These are phyloP conservation scores for Leptinotarsa tumamoca DNA, from an alignment of 2,888 invertebrate species.

Conservation along the genomic window DNA sequence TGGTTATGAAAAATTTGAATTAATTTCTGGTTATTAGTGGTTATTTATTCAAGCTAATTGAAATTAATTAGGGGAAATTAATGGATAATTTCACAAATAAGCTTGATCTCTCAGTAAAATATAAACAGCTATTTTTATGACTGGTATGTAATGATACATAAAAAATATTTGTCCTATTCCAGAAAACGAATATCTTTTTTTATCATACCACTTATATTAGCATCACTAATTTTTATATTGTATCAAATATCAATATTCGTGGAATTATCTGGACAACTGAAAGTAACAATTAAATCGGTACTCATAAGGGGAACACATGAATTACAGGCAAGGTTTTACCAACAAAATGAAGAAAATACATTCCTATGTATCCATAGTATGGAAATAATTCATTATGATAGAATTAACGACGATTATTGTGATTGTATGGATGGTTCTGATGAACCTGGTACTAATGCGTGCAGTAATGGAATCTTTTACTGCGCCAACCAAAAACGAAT, in stretches of 20 bases:
- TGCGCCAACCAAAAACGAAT: conserved; percentile 78
- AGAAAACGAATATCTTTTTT: conserved; percentile 43
- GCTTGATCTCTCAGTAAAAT: neutral
- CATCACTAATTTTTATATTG: conserved; percentile 40
- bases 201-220: conserved; percentile 33
- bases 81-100: neutral
- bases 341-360: conserved; percentile 30
- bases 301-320: conserved; percentile 39
- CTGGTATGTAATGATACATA: conserved; percentile 36
- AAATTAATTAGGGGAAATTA: neutral
- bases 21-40: neutral
- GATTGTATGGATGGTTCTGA: conserved; percentile 92
- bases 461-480: conserved; percentile 88
- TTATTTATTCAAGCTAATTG: neutral
- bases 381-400: conserved; percentile 38
- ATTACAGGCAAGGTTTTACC: conserved; percentile 39
- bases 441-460: conserved; percentile 94
- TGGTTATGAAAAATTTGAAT: neutral
- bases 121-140: neutral
- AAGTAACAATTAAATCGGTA: conserved; percentile 19
- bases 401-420: conserved; percentile 89
- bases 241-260: conserved; percentile 42
- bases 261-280: conserved; percentile 36
- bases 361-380: conserved; percentile 42
- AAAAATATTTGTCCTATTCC: conserved; percentile 31